A percentile compares a stretch with the other conserved stretches of the same genome.
Conservation (phyloP, 2,797 vertebrate species). For the Enteromius mattozi region DNA sequence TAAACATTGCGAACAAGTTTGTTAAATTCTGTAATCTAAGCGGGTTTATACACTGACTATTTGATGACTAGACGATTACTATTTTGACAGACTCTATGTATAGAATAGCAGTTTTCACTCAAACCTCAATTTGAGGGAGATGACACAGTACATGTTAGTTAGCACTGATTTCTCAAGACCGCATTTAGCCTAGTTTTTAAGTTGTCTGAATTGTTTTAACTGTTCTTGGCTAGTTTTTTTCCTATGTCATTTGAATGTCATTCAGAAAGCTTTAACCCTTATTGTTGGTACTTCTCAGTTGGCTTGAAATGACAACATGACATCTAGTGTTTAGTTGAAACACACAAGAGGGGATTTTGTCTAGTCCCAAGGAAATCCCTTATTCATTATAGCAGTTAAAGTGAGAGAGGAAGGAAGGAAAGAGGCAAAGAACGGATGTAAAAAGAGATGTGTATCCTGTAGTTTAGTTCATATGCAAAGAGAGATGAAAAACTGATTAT, state of each 20-base stretch:
- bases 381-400: not conserved
- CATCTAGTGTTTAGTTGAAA: slow-evolving; percentile 20
- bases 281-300: not conserved
- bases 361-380: slow-evolving; percentile 38
- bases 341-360: slow-evolving; percentile 3
- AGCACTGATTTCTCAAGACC: not conserved
- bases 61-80: not conserved
- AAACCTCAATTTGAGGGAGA: not conserved
- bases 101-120: not conserved
- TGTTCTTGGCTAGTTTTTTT: not conserved
- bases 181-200: not conserved
- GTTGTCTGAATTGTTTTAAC: not conserved
- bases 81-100: not conserved
- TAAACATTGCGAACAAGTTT: not conserved
- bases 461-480: not conserved
- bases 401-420: slow-evolving; percentile 36
- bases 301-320: slow-evolving; percentile 1
- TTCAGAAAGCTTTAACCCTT: not conserved
- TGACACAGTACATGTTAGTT: not conserved
- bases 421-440: slow-evolving; percentile 31
- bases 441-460: slow-evolving; percentile 44
- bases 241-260: slow-evolving; percentile 36
- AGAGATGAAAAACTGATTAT: not conserved
- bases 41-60: not conserved
- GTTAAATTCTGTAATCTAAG: not conserved